A percentile compares a stretch with the other conserved stretches of the same genome.
These are phyloP conservation scores for Strigamia crassipes DNA, from an alignment of 2,888 invertebrate species.

Conservation along the genomic window DNA sequence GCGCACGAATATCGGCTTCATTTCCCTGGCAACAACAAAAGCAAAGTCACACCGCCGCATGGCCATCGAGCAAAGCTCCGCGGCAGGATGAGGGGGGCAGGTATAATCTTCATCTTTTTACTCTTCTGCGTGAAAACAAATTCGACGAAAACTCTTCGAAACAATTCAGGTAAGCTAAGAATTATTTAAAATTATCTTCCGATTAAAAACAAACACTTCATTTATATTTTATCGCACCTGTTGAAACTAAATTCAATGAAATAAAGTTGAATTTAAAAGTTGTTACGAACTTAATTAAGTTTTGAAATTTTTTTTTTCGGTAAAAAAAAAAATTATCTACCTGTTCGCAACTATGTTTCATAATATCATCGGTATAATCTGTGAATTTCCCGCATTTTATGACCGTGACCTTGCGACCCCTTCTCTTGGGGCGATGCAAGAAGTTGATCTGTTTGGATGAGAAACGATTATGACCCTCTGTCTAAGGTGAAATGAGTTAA, in stretches of 20 bases:
- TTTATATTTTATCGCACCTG: background rate
- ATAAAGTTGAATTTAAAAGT: constrained; percentile 5
- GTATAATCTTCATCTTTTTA: constrained; percentile 21
- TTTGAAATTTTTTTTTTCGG: background rate
- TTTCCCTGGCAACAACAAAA: constrained; percentile 21
- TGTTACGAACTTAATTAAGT: background rate
- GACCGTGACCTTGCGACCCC: constrained; percentile 16
- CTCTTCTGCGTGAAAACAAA: background rate
- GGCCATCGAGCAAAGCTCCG: constrained; percentile 21
- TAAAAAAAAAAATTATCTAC: background rate
- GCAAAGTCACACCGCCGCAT: constrained; percentile 11
- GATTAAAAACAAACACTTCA: background rate
- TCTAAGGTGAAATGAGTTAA: background rate
- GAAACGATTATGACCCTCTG: constrained; percentile 6
- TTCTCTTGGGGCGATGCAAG: constrained; percentile 2
- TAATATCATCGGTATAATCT: background rate
- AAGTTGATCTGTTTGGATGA: constrained; percentile 14
- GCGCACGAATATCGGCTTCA: constrained; percentile 2
- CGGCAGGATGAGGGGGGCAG: constrained; percentile 16
- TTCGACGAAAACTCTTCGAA: background rate
- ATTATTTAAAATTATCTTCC: background rate
- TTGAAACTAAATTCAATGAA: constrained; percentile 3
- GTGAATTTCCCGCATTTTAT: constrained; percentile 3
- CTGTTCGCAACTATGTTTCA: background rate
- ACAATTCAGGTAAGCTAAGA: background rate